These are phyloP conservation scores for Pangasianodon gigas DNA, from an alignment of 2,113 vertebrate genomes.

Conservation along the genomic window DNA sequence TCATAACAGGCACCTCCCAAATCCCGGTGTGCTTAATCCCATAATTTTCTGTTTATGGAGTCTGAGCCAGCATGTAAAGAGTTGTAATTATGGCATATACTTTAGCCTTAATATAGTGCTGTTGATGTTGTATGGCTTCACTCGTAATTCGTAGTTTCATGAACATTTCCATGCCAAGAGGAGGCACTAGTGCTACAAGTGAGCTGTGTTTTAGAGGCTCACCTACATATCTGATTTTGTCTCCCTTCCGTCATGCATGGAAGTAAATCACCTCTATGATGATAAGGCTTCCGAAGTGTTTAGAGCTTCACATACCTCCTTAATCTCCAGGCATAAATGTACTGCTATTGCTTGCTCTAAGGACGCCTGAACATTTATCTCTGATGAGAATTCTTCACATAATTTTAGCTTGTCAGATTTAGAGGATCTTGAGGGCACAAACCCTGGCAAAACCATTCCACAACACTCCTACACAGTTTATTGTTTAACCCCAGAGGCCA, in stretches of 20 bases:
- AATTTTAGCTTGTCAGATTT: neutral
- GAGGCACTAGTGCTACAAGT: neutral
- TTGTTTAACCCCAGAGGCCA: neutral
- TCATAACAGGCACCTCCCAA: neutral
- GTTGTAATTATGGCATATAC: constrained; percentile 29
- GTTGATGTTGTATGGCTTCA: neutral
- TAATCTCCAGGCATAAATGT: neutral
- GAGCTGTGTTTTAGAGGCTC: neutral
- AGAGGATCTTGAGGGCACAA: neutral
- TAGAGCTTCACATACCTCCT: constrained; percentile 21
- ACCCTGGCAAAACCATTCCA: neutral
- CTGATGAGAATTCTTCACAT: constrained; percentile 21
- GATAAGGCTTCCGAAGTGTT: constrained; percentile 42
- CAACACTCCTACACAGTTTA: neutral
- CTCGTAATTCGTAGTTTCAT: neutral
- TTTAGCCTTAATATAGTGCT: neutral
- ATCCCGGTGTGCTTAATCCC: constrained; percentile 16
- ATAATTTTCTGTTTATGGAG: constrained; percentile 24
- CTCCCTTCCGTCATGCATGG: neutral
- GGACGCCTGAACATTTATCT: neutral
- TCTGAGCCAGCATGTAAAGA: constrained; percentile 10
- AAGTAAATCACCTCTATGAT: constrained; percentile 35
- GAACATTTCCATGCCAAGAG: neutral
- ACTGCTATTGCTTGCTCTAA: neutral
- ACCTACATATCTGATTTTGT: neutral